Evolutionary conservation across 2,888 invertebrate genomes (phyloP).

Genomic region (Stenotaenia linearis): DNA sequence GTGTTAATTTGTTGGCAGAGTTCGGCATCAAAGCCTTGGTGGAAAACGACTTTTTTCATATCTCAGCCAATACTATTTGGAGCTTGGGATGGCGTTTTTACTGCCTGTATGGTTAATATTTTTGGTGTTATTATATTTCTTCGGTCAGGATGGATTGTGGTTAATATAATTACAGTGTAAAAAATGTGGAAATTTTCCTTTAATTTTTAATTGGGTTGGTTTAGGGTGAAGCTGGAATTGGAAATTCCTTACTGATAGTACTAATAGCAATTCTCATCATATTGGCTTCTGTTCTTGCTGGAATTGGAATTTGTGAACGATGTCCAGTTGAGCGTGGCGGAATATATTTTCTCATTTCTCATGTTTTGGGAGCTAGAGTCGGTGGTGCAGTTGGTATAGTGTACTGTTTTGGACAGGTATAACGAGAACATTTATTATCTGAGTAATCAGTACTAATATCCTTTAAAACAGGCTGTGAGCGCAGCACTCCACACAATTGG

Average conservation of each 20-base stretch:
- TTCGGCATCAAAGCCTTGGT: slow-evolving; percentile 66
- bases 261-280: slow-evolving; percentile 70
- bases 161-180: neutral
- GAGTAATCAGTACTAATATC: neutral
- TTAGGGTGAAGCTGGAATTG: slow-evolving; percentile 53
- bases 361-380: slow-evolving; percentile 86
- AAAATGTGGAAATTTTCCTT: neutral
- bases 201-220: neutral
- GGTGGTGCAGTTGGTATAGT: slow-evolving; percentile 88
- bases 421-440: too few relatives aligned
- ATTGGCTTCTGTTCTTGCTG: slow-evolving; percentile 84
- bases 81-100: slow-evolving; percentile 97
- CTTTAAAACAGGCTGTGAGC: slow-evolving; percentile 81
- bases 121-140: slow-evolving; percentile 97
- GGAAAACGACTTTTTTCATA: slow-evolving; percentile 94
- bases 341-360: slow-evolving; percentile 89
- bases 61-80: slow-evolving; percentile 93
- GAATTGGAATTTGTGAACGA: slow-evolving; percentile 92
- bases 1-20: slow-evolving; percentile 8
- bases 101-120: slow-evolving; percentile 93
- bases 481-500: slow-evolving; percentile 94
- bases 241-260: slow-evolving; percentile 49
- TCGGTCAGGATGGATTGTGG: slow-evolving; percentile 95
- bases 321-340: slow-evolving; percentile 95
- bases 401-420: slow-evolving; percentile 93